Base-by-base conservation (phyloP, 2,113 vertebrate species). In the Sceloporus tristichus region DNA sequence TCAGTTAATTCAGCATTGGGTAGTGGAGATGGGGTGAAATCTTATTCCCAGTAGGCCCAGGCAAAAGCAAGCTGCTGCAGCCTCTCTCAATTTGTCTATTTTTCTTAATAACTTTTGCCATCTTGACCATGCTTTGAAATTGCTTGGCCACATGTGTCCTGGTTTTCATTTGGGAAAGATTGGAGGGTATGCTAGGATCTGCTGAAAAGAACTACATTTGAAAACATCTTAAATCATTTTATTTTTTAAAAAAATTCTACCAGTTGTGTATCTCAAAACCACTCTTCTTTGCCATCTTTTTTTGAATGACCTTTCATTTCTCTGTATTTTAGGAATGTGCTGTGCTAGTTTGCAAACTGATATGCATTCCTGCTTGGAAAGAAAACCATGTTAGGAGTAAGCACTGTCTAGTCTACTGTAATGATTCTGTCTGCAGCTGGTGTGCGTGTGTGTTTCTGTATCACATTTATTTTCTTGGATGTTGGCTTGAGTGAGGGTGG, bases 401-500 rank as follows among this genome's bases (percentile, higher is more conserved):
- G 34, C n/a, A 38, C 59, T 82, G 16, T 77, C 87, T 77, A 66
- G 27, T 54, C 87, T 34, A 34, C 42, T 54, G 66, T 48, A 40
- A 70, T 40, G n/a, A 68, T 38, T 68, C 21, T 29, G n/a, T 62
- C n/a, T 78, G 81, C 73, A 78, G 74, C 73, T 84, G 74, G 23
- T 38, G 6, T 83, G 53, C 11, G 65, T 29, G 68, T 71, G 68
- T 71, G 27, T 71, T 68, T 27, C 68, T 70, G 23, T 56, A 59
- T 38, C 19, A 27, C 68, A 68, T 76, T 73, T 54, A 78, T 62
- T 83, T 87, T 68, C 5, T 83, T 88, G 62, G 53, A 73, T 48
- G 59, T 91, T 92, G 53, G 84, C n/a, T 74, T 73, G 8, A 8
- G 21, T 16, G 54, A 92, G 54, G 66, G 92, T 90, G 91, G 16